phyloP scores from a whole-genome alignment of 2,797 vertebrate species.

The Rhinatrema bivittatum region DNA sequence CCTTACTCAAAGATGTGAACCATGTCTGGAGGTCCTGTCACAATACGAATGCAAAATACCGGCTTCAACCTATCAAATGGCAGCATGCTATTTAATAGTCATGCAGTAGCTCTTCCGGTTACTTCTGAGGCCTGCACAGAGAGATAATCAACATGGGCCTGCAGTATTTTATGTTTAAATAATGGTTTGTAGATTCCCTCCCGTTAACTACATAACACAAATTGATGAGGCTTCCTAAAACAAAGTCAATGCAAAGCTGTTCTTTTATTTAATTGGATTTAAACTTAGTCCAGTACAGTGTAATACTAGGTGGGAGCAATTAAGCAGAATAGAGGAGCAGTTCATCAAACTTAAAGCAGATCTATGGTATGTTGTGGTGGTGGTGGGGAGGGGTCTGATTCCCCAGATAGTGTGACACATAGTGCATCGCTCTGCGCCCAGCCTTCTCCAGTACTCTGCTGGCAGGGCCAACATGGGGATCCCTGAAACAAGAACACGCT shows the following conservation, averaged over 20 bases:
- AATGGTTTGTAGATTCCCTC: slow-evolving; percentile 1
- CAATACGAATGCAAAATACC: too few relatives aligned
- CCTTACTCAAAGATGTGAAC: too few relatives aligned
- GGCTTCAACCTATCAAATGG: too few relatives aligned
- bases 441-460: too few relatives aligned
- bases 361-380: slow-evolving; percentile 22
- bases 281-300: slow-evolving; percentile 36
- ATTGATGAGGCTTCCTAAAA: slow-evolving; percentile 26
- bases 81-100: too few relatives aligned
- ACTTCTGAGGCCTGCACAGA: slow-evolving; percentile 7
- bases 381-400: too few relatives aligned
- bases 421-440: too few relatives aligned
- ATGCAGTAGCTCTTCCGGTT: too few relatives aligned
- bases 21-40: too few relatives aligned
- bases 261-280: slow-evolving; percentile 37
- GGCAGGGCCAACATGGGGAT: too few relatives aligned
- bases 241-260: slow-evolving; percentile 9
- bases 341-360: slow-evolving; percentile 45
- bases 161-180: slow-evolving; percentile 14
- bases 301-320: slow-evolving; percentile 40
- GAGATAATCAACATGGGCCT: background rate
- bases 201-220: slow-evolving; percentile 30
- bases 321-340: slow-evolving; percentile 31
- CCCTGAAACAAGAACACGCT: too few relatives aligned
- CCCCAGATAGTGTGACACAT: slow-evolving; percentile 19